These are phyloP conservation scores for Pseudomyrmex cubaensis DNA, from an alignment of 1,140 invertebrate species.

Conservation along the genomic window DNA sequence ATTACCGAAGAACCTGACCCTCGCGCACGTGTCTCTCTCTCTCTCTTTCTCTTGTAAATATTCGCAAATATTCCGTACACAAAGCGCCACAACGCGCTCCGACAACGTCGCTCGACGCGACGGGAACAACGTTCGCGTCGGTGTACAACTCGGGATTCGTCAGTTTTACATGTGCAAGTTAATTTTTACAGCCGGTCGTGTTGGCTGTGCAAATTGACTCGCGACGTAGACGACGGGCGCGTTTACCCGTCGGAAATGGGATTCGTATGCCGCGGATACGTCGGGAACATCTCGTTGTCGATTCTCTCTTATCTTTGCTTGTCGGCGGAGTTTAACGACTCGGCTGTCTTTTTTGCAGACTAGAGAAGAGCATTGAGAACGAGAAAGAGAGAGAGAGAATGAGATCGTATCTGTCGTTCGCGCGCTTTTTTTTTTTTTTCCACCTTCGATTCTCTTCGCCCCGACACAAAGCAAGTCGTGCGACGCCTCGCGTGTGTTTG, in stretches of 20 bases:
- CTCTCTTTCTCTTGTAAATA: too few species aligned
- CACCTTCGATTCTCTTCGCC: neutral
- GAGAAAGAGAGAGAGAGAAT: neutral
- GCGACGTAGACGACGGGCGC: slow-evolving; percentile 10
- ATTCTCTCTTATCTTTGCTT: slow-evolving; percentile 42
- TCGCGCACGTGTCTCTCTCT: neutral
- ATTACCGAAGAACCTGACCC: neutral
- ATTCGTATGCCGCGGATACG: slow-evolving; percentile 23
- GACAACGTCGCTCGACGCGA: neutral
- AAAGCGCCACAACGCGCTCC: neutral
- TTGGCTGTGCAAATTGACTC: slow-evolving; percentile 51
- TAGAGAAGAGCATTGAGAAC: neutral
- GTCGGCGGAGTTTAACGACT: slow-evolving; percentile 32
- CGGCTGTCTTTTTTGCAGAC: slow-evolving; percentile 14
- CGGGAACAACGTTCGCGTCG: neutral
- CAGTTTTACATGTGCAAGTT: slow-evolving; percentile 35
- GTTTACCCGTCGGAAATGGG: slow-evolving; percentile 44
- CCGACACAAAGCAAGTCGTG: slow-evolving; percentile 9
- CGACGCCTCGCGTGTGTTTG: slow-evolving; percentile 1
- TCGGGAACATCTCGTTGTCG: slow-evolving; percentile 22
- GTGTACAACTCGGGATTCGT: neutral
- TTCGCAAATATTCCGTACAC: neutral
- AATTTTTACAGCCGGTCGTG: slow-evolving; percentile 29
- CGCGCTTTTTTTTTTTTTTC: slow-evolving; percentile 4
- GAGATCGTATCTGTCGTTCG: slow-evolving; percentile 31